These are phyloP conservation scores for Malurus cyaneus DNA, from an alignment of 2,113 vertebrate genomes.

Conservation along the genomic window DNA sequence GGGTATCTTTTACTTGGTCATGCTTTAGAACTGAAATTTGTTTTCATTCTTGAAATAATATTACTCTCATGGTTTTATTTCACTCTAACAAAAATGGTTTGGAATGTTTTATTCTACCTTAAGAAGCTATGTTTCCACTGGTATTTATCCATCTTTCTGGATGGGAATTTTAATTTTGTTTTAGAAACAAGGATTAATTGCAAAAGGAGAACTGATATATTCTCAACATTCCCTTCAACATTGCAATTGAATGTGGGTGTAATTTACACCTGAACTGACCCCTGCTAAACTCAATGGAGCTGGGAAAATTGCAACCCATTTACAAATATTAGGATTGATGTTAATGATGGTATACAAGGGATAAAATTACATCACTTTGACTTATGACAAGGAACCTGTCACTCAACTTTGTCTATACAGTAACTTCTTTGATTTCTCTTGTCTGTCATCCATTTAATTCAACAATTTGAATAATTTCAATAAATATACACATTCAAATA, in stretches of 20 bases:
- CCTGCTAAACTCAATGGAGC: not conserved
- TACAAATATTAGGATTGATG: not conserved
- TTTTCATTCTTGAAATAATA: not conserved
- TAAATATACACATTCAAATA: not conserved
- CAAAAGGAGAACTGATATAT: conserved; percentile 27
- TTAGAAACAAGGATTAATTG: conserved; percentile 51
- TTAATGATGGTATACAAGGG: not conserved
- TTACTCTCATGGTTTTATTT: conserved; percentile 38
- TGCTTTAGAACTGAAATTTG: conserved; percentile 8
- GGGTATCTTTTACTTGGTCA: not conserved
- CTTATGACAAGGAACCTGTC: not conserved
- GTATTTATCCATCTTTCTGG: conserved; percentile 30
- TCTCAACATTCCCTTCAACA: not conserved
- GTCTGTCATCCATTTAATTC: conserved; percentile 35
- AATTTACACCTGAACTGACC: not conserved
- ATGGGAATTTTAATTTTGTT: conserved; percentile 31
- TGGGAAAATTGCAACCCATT: not conserved
- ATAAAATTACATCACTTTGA: not conserved
- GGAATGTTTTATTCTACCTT: conserved; percentile 22
- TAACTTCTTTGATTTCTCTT: conserved; percentile 43
- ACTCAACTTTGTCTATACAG: not conserved
- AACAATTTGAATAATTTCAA: not conserved
- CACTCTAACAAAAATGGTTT: conserved; percentile 37
- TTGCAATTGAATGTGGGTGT: not conserved
- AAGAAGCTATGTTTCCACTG: not conserved